Percentiles rank a stretch among this genome's conserved stretches.
Evolutionary conservation across 2,797 vertebrate species (phyloP).

Genomic region (Liasis olivaceus): DNA sequence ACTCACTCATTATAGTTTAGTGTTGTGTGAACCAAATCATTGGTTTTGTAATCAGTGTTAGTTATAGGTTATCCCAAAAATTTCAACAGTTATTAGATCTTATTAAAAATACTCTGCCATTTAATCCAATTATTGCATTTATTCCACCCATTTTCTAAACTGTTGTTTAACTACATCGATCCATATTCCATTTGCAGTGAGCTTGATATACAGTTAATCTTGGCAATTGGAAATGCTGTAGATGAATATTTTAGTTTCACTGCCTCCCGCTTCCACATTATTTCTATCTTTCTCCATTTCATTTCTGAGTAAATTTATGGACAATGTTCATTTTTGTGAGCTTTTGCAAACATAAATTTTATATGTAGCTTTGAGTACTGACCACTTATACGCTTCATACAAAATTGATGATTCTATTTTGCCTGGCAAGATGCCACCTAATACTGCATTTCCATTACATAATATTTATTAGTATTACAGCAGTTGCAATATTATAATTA

Average conservation of each 20-base stretch:
- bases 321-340: neutral
- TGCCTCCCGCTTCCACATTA: neutral
- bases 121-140: neutral
- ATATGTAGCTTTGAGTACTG: neutral
- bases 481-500: neutral
- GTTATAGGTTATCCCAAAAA: neutral
- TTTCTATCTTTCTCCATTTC: neutral
- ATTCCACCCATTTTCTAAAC: neutral
- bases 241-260: neutral
- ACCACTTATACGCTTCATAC: neutral
- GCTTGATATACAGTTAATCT: neutral
- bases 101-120: neutral
- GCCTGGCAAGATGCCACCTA: neutral
- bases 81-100: neutral
- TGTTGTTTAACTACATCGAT: neutral
- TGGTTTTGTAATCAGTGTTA: neutral
- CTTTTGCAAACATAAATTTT: neutral
- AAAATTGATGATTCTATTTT: neutral
- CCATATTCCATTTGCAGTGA: neutral
- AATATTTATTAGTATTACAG: neutral
- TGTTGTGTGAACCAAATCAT: neutral
- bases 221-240: neutral
- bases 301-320: neutral
- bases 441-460: neutral
- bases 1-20: neutral